A percentile compares a stretch with the other conserved stretches of the same genome.
These are phyloP conservation scores for Aphis craccivora DNA, from an alignment of 1,140 invertebrate genomes.

Conservation along the genomic window DNA sequence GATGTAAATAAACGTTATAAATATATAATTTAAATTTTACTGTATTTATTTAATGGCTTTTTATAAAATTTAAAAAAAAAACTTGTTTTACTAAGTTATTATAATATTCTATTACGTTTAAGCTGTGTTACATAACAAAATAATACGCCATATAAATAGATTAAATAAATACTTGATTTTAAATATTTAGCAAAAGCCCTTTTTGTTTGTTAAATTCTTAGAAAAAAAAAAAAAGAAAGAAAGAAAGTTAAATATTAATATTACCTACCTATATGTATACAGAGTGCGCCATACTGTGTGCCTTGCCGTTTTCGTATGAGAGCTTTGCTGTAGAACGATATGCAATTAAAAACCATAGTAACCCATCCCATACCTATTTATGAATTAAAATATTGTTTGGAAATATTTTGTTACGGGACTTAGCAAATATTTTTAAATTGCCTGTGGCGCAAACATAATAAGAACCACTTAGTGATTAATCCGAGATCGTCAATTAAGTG, in stretches of 20 bases:
- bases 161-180: not conserved
- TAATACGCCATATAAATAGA: not conserved
- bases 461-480: not conserved
- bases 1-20: slow-evolving; percentile 9
- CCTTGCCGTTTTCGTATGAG: not conserved
- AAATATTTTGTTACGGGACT: not conserved
- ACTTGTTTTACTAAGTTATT: not conserved
- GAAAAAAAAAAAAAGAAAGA: not conserved
- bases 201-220: not conserved
- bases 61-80: not conserved
- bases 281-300: not conserved
- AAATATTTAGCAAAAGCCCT: not conserved
- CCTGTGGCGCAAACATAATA: not conserved
- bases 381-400: not conserved
- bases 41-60: not conserved
- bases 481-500: not conserved
- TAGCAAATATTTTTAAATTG: not conserved
- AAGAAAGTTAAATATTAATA: not conserved
- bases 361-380: not conserved
- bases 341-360: not conserved
- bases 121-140: not conserved
- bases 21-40: slow-evolving; percentile 14
- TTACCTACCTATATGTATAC: not conserved
- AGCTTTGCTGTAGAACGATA: not conserved
- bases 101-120: not conserved